Base-by-base conservation (phyloP, 92 coral and sea anemone genomes). In the Zoanthus solanderi region DNA sequence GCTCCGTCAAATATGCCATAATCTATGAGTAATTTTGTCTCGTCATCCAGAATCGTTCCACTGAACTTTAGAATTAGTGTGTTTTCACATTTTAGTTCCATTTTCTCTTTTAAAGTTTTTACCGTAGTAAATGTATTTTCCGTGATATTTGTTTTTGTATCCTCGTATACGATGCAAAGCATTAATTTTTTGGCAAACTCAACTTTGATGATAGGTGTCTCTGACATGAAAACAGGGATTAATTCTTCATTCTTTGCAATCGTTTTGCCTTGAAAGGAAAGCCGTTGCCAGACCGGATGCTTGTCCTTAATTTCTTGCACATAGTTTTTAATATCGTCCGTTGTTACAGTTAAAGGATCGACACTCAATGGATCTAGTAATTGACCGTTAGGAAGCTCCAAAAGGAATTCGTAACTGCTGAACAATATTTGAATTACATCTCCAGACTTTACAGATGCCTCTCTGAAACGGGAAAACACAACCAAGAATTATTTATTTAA, bases 241-340 rank as follows among this genome's bases (percentile, higher is more conserved):
- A 69, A 15, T 6, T 69, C 75, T 69, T 69, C 75, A 15, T 31
- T 69, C 14, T 69, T 31, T 30, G 17, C 31, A 0, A 69, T 69
- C 6, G 75, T 30, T 34, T 31, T 30, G 30, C 75, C 75, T 69
- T 69, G 75, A 69, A 69, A 69, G 46, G 75, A 69, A 69, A 69
- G 75, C 31, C 75, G 75, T 69, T 69, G 75, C 46, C 0, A 9
- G 12, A 34, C n/a, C 34, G 16, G 75, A 32, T 10, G n/a, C 11
- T 34, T 30, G 45, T 34, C 47, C 44, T 32, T 34, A 0, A 6
- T 12, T 69, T 31, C 75, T 11, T 69, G 75, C 15, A 69, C 75
- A 9, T 69, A 69, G 15, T 29, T 23, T 14, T 69, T 69, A 69
- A 69, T 69, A 29, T 69, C 75, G 15, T 69, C 75, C 16, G 12